phyloP scores from a whole-genome alignment of 1,140 invertebrate genomes.

The Cydia amplana region DNA sequence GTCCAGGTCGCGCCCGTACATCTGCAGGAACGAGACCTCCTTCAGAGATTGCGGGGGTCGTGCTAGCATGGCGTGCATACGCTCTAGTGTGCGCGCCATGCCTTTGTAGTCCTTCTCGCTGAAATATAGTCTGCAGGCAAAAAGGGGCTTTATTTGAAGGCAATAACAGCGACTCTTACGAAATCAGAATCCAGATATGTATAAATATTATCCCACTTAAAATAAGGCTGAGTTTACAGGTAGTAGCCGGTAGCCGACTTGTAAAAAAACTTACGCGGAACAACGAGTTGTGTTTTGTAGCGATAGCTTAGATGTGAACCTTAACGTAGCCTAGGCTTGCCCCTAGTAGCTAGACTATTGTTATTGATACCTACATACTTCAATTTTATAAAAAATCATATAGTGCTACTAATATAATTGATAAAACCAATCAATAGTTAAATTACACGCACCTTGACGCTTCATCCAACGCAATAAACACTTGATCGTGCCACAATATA shows the following conservation, averaged over 20 bases:
- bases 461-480: slow-evolving; percentile 99
- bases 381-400: too few relatives aligned
- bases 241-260: too few relatives aligned
- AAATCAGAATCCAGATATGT: neutral
- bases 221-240: too few relatives aligned
- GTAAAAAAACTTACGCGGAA: too few relatives aligned
- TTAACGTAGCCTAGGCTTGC: too few relatives aligned
- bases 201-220: too few relatives aligned
- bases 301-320: too few relatives aligned
- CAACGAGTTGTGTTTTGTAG: too few relatives aligned
- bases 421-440: too few relatives aligned
- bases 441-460: slow-evolving; percentile 84
- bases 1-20: slow-evolving; percentile 95
- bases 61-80: slow-evolving; percentile 97
- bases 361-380: too few relatives aligned
- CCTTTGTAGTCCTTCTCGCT: slow-evolving; percentile 96
- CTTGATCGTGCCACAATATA: slow-evolving; percentile 99
- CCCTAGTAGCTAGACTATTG: too few relatives aligned
- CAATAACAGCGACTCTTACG: neutral
- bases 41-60: slow-evolving; percentile 97
- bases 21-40: slow-evolving; percentile 98
- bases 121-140: slow-evolving; percentile 88
- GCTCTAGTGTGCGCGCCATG: slow-evolving; percentile 97
- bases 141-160: neutral
- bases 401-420: too few relatives aligned